These are phyloP conservation scores for Ommatoiulus sabulosus DNA, from an alignment of 2,888 invertebrate species.

Conservation along the genomic window DNA sequence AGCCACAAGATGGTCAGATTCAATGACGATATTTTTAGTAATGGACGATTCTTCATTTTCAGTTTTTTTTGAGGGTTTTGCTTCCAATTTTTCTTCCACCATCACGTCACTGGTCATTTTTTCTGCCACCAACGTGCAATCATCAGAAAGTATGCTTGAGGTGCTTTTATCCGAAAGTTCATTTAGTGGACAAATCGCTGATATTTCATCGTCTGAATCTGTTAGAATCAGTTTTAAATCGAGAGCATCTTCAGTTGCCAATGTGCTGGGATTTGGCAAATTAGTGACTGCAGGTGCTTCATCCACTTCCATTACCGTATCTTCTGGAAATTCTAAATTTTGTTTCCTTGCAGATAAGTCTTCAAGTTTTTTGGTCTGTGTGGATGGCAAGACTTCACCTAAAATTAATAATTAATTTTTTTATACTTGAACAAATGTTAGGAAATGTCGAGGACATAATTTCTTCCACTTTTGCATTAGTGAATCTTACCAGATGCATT, in stretches of 20 bases:
- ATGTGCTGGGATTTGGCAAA: neutral
- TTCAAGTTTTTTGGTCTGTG: constrained; percentile 16
- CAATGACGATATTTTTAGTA: neutral
- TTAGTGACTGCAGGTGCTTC: neutral
- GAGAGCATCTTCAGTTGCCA: neutral
- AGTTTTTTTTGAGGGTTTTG: neutral
- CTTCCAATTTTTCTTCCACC: neutral
- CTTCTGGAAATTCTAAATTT: constrained; percentile 12
- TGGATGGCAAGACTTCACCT: neutral
- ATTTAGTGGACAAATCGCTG: neutral
- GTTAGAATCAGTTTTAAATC: neutral
- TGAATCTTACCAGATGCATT: neutral
- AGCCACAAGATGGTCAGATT: neutral
- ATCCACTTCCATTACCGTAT: neutral
- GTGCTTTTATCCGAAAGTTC: neutral
- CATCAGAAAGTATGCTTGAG: neutral
- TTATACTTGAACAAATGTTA: neutral
- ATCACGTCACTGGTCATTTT: neutral
- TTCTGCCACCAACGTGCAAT: neutral
- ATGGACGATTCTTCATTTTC: neutral
- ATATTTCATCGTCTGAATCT: neutral
- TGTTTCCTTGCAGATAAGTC: neutral
- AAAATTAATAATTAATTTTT: neutral
- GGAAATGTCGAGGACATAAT: too few species aligned
- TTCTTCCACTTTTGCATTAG: too few species aligned